phyloP scores from a whole-genome alignment of 2,113 vertebrate species.

The Callipepla californica region DNA sequence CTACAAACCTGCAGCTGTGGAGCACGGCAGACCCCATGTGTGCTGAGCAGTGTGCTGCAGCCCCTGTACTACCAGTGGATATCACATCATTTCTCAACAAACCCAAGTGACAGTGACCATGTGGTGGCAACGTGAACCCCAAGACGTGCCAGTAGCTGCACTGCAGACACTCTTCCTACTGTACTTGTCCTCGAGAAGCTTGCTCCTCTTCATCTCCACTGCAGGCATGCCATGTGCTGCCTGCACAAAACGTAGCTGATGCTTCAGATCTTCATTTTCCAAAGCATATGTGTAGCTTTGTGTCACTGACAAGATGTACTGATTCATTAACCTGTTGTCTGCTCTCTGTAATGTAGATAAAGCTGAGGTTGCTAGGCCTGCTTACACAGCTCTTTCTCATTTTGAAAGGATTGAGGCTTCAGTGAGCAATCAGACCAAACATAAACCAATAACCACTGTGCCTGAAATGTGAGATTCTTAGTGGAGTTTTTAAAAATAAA shows the following conservation, averaged over 20 bases:
- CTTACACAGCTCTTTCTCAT: not conserved
- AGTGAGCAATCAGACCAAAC: not conserved
- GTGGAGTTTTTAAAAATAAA: too few species aligned
- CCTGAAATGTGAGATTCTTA: not conserved
- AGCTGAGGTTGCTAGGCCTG: not conserved
- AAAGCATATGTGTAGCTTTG: rapidly evolving
- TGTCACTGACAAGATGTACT: rapidly evolving
- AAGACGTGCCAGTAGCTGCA: rapidly evolving
- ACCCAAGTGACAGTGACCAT: rapidly evolving
- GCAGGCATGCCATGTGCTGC: not conserved
- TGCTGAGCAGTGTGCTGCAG: rapidly evolving
- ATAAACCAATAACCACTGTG: not conserved
- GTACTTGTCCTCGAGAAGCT: not conserved
- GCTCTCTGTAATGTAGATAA: not conserved
- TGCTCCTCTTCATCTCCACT: rapidly evolving
- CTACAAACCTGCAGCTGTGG: rapidly evolving
- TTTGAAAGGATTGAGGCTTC: not conserved
- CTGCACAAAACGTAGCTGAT: not conserved
- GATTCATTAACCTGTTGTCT: not conserved
- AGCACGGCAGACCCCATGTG: rapidly evolving
- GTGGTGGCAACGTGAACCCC: not conserved
- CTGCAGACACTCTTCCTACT: not conserved
- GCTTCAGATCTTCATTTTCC: not conserved
- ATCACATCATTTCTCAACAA: not conserved
- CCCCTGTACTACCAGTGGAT: not conserved